Evolutionary conservation across 2,797 vertebrate species (phyloP).

Genomic region (Channallabes apus): DNA sequence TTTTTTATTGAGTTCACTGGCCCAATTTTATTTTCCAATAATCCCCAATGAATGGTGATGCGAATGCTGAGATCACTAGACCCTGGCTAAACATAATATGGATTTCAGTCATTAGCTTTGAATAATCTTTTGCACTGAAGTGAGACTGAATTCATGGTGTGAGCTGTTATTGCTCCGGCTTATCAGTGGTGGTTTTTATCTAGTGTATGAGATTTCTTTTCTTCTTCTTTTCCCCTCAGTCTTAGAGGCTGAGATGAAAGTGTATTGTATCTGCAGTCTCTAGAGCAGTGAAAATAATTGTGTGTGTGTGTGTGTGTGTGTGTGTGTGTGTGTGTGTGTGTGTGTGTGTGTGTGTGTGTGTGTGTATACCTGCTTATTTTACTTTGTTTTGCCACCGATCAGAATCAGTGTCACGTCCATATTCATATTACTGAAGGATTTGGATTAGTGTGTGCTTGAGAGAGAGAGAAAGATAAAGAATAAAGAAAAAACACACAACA

Average conservation of each 20-base stretch:
- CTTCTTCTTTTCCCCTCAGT: constrained; percentile 12
- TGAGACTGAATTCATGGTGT: constrained; percentile 14
- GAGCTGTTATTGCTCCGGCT: constrained; percentile 40
- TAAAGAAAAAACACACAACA: too few relatives aligned
- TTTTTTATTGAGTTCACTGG: neutral
- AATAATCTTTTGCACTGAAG: constrained; percentile 47
- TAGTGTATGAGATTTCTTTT: constrained; percentile 43
- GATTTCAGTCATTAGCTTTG: constrained; percentile 24
- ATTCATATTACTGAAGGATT: constrained; percentile 4
- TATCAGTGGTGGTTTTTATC: constrained; percentile 36
- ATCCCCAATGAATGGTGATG: constrained; percentile 28
- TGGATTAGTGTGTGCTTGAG: neutral
- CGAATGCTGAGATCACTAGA: constrained; percentile 23
- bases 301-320: constrained; percentile 35
- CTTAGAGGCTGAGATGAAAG: constrained; percentile 51
- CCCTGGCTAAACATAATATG: neutral
- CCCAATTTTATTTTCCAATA: neutral
- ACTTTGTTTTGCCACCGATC: neutral
- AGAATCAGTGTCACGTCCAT: constrained; percentile 10
- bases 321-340: constrained; percentile 4
- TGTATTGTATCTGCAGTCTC: constrained; percentile 20
- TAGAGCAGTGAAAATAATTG: too few relatives aligned
- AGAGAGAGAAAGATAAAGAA: neutral
- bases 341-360: constrained; percentile 8
- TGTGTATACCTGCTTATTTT: constrained; percentile 41